Conservation (phyloP, 2,888 invertebrate genomes). For the Serripes groenlandicus region DNA sequence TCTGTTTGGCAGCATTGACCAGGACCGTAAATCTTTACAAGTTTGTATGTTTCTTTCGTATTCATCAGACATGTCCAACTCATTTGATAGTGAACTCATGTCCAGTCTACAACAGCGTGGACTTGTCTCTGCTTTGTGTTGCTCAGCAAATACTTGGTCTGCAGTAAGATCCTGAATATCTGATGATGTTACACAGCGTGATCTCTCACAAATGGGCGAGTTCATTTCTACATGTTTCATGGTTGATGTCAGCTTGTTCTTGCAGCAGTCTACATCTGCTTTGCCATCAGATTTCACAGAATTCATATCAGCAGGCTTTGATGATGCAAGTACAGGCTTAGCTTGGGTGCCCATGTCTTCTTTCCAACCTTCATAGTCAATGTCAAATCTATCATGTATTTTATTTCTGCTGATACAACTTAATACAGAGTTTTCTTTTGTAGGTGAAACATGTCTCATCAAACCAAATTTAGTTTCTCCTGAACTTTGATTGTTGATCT, state of each 20-base stretch:
- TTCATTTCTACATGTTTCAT: neutral
- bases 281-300: neutral
- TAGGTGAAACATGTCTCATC: neutral
- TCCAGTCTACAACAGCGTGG: conserved; percentile 11
- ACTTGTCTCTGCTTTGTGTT: no score
- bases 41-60: conserved; percentile 15
- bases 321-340: neutral
- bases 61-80: neutral
- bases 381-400: neutral
- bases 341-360: neutral
- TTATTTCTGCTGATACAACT: neutral
- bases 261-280: neutral
- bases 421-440: neutral
- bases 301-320: neutral
- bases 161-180: no score
- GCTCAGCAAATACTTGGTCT: neutral
- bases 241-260: neutral
- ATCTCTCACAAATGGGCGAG: neutral
- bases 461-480: neutral
- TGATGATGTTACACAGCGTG: no score
- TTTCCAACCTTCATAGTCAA: neutral
- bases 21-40: conserved; percentile 8
- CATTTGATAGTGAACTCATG: neutral
- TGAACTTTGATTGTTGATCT: no score
- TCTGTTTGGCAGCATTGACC: neutral